Conservation (phyloP, 2,888 invertebrate genomes). For the Drosophila algonquin region DNA sequence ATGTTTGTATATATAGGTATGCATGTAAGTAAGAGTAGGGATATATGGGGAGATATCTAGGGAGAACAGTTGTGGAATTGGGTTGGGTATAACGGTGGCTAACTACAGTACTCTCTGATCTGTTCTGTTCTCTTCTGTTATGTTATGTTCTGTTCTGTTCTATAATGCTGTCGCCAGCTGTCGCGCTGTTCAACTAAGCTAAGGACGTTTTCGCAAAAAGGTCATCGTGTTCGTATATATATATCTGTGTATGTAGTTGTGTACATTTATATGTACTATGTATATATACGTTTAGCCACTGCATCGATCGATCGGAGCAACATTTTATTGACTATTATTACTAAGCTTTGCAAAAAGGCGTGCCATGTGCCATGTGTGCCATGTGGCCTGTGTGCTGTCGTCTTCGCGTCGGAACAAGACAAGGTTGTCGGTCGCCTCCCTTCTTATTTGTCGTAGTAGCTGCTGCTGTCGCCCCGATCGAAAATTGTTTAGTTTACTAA, state of each 20-base stretch:
- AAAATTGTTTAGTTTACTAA: conserved; percentile 34
- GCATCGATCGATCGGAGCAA: conserved; percentile 15
- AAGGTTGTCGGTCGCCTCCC: conserved; percentile 9
- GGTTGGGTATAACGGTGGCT: background rate
- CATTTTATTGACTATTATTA: conserved; percentile 64
- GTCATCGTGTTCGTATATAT: conserved; percentile 63
- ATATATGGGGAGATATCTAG: background rate
- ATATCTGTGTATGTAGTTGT: conserved; percentile 22
- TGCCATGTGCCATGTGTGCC: conserved; percentile 47
- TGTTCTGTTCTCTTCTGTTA: background rate
- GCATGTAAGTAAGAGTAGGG: background rate
- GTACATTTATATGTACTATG: conserved; percentile 22
- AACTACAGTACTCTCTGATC: background rate
- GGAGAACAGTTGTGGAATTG: background rate
- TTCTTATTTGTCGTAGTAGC: conserved; percentile 69
- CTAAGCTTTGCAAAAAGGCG: conserved; percentile 64
- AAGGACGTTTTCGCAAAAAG: conserved; percentile 80
- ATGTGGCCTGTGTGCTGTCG: conserved; percentile 31
- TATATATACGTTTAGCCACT: conserved; percentile 39
- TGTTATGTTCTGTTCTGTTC: background rate
- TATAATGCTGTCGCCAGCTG: conserved; percentile 17
- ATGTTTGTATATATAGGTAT: too few species aligned
- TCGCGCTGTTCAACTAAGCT: conserved; percentile 65
- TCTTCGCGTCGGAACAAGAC: too few species aligned
- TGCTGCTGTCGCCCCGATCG: conserved; percentile 40